A percentile compares a stretch with the other conserved stretches of the same genome.
phyloP scores from a whole-genome alignment of 2,888 invertebrate species.

The Drosophila merina region DNA sequence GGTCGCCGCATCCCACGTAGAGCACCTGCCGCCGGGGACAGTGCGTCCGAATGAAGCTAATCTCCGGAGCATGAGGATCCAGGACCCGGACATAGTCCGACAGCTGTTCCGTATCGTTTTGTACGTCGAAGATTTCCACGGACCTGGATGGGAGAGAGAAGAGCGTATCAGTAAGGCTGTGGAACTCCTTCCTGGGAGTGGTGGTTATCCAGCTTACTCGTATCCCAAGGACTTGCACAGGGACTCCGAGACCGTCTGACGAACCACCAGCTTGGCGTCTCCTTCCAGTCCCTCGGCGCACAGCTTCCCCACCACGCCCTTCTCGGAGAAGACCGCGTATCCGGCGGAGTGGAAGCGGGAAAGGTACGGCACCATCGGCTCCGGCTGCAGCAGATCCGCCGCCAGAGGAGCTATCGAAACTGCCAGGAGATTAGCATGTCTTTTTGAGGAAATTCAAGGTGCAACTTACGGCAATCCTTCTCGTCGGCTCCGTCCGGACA shows the following conservation, averaged over 20 bases:
- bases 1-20: slow-evolving; percentile 90
- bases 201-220: slow-evolving; percentile 85
- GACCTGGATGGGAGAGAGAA: slow-evolving; percentile 85
- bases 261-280: slow-evolving; percentile 84
- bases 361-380: slow-evolving; percentile 88
- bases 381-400: slow-evolving; percentile 87
- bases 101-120: slow-evolving; percentile 86
- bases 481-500: slow-evolving; percentile 95
- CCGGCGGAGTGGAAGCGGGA: slow-evolving; percentile 90
- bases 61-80: slow-evolving; percentile 91
- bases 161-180: not conserved
- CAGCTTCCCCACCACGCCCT: slow-evolving; percentile 91
- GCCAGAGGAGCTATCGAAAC: slow-evolving; percentile 91
- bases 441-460: not conserved
- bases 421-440: slow-evolving; percentile 72
- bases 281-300: slow-evolving; percentile 91
- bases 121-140: slow-evolving; percentile 88
- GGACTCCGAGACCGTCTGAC: slow-evolving; percentile 90
- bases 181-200: no score
- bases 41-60: slow-evolving; percentile 90
- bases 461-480: slow-evolving; percentile 91
- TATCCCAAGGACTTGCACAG: slow-evolving; percentile 91
- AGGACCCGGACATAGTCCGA: slow-evolving; percentile 92
- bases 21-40: slow-evolving; percentile 92
- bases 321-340: slow-evolving; percentile 94